Evolutionary conservation across 64 coral and sea anemone genomes (phyloP), one percentile per base, ranked within the genome.

Genomic region (Exaiptasia diaphana): DNA sequence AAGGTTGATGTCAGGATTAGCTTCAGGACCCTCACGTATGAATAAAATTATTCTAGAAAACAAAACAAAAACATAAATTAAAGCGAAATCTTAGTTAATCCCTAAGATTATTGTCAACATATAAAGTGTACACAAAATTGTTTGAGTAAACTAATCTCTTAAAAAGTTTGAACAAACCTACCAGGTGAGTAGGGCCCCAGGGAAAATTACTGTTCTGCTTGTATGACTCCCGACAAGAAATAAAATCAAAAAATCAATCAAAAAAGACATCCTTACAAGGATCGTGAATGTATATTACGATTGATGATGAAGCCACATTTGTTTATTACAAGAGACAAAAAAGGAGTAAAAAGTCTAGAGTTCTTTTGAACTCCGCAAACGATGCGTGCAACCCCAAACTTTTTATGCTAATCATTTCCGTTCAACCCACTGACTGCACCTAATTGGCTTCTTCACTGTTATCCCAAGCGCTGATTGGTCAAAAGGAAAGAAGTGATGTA

Each of bases 401-500:
- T 61, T 27, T 30, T 26, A 11, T 27, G 21, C 58, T 30, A 62
- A 23, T 62, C 58, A 4, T 65, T 65, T 17, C 61, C 29, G 0
- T 3, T 65, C 31, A 4, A 13, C 15, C 61, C 61, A 35, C 15
- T 65, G 38, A n/a, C n/a, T n/a, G 61, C 61, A 65, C 61, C 30
- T 65, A 36, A 65, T 65, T 65, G 61, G 61, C 61, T 65, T 65
- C 9, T 65, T 36, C 38, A 20, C 28, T 62, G 53, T 77, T 46
- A 75, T 74, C 18, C 53, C 28, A 24, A 14, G 38, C n/a, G 2
- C 22, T 85, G 54, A 85, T 75, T 74, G 82, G 82, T 63, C 34
- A 5, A 3, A 5, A 35, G 8, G 31, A 65, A n/a, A 11, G n/a
- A 35, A 55, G 30, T 54, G 68, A 21, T 85, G 82, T 85, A 85